Evolutionary conservation across 2,888 invertebrate genomes (phyloP).

Genomic region (Autographa gamma): DNA sequence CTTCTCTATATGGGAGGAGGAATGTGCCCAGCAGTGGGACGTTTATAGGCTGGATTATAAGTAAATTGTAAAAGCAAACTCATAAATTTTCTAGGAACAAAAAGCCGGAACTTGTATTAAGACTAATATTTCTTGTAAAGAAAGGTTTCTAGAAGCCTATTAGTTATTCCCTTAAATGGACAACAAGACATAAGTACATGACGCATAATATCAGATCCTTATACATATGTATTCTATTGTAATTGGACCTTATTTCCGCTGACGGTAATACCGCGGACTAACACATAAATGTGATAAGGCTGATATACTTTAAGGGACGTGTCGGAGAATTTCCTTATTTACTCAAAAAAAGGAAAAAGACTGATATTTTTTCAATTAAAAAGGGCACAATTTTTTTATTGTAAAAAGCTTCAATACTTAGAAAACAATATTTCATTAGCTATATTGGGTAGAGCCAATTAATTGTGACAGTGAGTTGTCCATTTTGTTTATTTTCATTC

Average conservation of each 20-base stretch:
- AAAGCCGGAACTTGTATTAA: neutral
- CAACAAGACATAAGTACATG: neutral
- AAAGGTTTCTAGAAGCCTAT: constrained; percentile 1
- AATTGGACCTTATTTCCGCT: constrained; percentile 28
- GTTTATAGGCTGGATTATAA: too few relatives aligned
- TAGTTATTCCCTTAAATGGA: constrained; percentile 8
- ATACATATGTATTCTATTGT: constrained; percentile 11
- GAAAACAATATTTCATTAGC: too few relatives aligned
- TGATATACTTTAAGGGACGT: constrained; percentile 1
- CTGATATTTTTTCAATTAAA: neutral
- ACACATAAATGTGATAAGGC: constrained; percentile 45
- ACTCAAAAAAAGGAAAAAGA: neutral
- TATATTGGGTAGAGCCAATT: too few relatives aligned
- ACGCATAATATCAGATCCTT: neutral
- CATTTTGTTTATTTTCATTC: too few relatives aligned
- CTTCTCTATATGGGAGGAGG: too few relatives aligned
- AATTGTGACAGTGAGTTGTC: too few relatives aligned
- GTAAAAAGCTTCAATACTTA: too few relatives aligned
- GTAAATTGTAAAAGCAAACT: neutral
- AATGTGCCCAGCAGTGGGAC: too few relatives aligned
- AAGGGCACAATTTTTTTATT: too few relatives aligned
- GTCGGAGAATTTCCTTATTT: neutral
- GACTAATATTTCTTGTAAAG: neutral
- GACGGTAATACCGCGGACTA: constrained; percentile 25
- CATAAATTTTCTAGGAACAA: neutral